phyloP scores from a whole-genome alignment of 2,888 invertebrate species.

The Agriopis leucophaearia region DNA sequence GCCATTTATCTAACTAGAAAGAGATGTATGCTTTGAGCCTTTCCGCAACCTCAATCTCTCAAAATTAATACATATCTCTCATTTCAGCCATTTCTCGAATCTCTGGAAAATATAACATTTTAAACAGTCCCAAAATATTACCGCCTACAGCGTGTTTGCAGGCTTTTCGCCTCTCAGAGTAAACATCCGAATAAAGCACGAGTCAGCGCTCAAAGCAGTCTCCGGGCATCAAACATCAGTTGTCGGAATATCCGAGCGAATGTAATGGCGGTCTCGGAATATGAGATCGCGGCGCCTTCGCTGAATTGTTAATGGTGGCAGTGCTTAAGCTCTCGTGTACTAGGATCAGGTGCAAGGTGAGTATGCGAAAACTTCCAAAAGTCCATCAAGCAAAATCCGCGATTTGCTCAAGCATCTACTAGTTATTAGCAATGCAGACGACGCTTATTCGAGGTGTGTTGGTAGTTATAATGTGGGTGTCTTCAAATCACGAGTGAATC shows the following conservation, averaged over 20 bases:
- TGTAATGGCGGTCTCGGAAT: slow-evolving; percentile 38
- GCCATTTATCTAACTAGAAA: not conserved
- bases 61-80: not conserved
- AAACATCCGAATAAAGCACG: slow-evolving; percentile 20
- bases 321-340: slow-evolving; percentile 11
- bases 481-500: no score
- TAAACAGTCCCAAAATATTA: slow-evolving; percentile 5
- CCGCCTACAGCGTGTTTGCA: slow-evolving; percentile 5
- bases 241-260: slow-evolving; percentile 35
- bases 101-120: not conserved
- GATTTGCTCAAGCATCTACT: no score
- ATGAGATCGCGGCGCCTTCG: slow-evolving; percentile 27
- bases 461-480: no score
- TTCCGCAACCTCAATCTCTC: not conserved
- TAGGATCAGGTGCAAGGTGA: not conserved
- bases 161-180: slow-evolving; percentile 11
- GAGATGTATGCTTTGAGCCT: not conserved
- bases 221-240: slow-evolving; percentile 30
- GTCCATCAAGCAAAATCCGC: not conserved
- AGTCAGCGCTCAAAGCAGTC: slow-evolving; percentile 28
- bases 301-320: slow-evolving; percentile 17
- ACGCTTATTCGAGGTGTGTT: no score
- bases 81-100: not conserved
- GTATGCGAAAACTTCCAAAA: not conserved
- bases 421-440: no score